Conservation (phyloP, 2,113 vertebrate genomes). For the Dermatemys mawii region DNA sequence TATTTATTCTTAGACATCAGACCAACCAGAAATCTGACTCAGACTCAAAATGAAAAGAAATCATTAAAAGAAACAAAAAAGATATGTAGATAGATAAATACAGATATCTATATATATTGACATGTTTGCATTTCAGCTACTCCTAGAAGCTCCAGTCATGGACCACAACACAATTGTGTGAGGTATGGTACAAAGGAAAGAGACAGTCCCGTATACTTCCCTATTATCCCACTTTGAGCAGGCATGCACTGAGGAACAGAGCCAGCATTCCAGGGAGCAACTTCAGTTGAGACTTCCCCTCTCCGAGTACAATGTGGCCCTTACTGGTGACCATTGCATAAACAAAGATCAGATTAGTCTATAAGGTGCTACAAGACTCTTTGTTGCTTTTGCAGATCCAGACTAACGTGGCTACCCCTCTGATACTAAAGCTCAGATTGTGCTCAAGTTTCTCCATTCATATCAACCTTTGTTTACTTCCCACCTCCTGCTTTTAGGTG, state of each 20-base stretch:
- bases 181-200: neutral
- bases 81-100: neutral
- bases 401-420: no score
- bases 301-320: neutral
- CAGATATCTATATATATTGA: neutral
- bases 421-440: neutral
- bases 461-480: neutral
- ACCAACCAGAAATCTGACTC: neutral
- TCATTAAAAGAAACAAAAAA: neutral
- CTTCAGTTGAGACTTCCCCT: neutral
- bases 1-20: neutral
- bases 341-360: no score
- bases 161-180: neutral
- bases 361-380: no score
- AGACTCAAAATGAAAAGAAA: neutral
- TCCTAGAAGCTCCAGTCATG: neutral
- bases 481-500: neutral
- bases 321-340: neutral
- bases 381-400: no score
- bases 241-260: neutral
- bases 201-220: rapidly evolving
- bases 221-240: neutral
- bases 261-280: neutral
- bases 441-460: neutral
- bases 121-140: neutral